Evolutionary conservation across 1,140 invertebrate species (phyloP), one percentile per base, ranked within the genome.

Genomic region (Zelostemma sp.): DNA sequence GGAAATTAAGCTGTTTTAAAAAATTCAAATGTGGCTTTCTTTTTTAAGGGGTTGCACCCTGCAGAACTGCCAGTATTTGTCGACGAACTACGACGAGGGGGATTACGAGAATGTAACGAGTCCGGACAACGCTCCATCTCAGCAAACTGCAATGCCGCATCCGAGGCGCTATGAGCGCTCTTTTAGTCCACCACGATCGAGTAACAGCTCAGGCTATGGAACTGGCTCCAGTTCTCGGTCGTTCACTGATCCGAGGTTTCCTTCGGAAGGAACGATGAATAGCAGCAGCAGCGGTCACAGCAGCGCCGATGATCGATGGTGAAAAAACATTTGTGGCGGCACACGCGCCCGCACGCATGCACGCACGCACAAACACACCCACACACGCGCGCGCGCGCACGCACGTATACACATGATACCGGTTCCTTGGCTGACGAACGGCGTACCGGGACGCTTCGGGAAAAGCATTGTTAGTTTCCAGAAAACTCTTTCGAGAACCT

Each of bases 151-250:
- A 17, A 80, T 81, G 80, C 76, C 79, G 9, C 88, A 91, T 72
- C 86, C 90, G 55, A 88, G 88, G 66, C 86, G 89, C 64, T 92
- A 92, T 83, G 91, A 92, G 69, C 86, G 92, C 50, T 92, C 91
- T 60, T 90, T 92, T 76, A 94, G 93, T 66, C 93, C 93, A 46
- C 93, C 93, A n/a, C 86, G 92, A 65, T 94, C 93, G 35, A 91
- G 90, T 74, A 93, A 92, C 78, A 93, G 92, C 83, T 93, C 92
- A 33, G 93, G 93, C 6, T 95, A 95, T 80, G 93, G 93, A 41
- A 95, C 93, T 12, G 93, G 93, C 77, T 92, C 90, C 59, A 92
- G 91, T 75, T 90, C 89, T 49, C 90, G 90, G 72, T 91, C 91
- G 59, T 91, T 89, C 83, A 88, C 83, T 77, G 89, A 89, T 83